Evolutionary conservation across 2,888 invertebrate genomes (phyloP).

Genomic region (Siphlonurus alternatus): DNA sequence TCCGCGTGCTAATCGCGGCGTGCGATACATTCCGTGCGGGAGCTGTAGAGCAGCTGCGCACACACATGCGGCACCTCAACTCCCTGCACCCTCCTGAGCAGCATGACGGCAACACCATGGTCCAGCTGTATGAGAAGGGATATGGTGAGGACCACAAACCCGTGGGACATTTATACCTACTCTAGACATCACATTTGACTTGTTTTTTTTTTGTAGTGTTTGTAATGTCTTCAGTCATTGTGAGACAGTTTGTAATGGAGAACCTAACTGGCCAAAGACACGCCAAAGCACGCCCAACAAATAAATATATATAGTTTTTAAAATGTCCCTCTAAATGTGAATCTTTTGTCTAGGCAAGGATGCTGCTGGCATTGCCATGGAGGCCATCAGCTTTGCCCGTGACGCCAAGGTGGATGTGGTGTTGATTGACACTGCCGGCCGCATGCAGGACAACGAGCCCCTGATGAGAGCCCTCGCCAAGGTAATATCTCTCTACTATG

Average conservation of each 20-base stretch:
- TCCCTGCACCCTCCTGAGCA: slow-evolving; percentile 72
- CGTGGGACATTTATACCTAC: too few relatives aligned
- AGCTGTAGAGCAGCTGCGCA: slow-evolving; percentile 94
- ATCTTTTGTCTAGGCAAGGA: slow-evolving; percentile 91
- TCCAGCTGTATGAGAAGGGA: slow-evolving; percentile 93
- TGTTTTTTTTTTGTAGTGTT: too few relatives aligned
- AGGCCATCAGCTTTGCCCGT: slow-evolving; percentile 79
- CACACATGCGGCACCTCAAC: slow-evolving; percentile 83
- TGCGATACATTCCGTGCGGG: slow-evolving; percentile 99
- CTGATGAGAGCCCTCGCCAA: slow-evolving; percentile 96
- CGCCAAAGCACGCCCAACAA: too few relatives aligned
- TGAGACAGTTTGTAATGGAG: too few relatives aligned
- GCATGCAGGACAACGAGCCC: slow-evolving; percentile 99
- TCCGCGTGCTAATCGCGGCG: slow-evolving; percentile 91
- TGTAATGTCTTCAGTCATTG: too few relatives aligned
- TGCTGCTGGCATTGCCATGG: slow-evolving; percentile 95
- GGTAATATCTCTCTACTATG: slow-evolving; percentile 21
- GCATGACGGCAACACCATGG: slow-evolving; percentile 60
- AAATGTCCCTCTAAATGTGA: too few relatives aligned
- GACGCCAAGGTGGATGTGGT: slow-evolving; percentile 78
- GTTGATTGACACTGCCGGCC: slow-evolving; percentile 96
- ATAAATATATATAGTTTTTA: too few relatives aligned
- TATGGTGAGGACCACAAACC: too few relatives aligned
- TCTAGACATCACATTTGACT: too few relatives aligned
- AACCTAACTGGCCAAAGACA: too few relatives aligned